These are phyloP conservation scores for Macquaria australasica DNA, from an alignment of 2,113 vertebrate species.

Conservation along the genomic window DNA sequence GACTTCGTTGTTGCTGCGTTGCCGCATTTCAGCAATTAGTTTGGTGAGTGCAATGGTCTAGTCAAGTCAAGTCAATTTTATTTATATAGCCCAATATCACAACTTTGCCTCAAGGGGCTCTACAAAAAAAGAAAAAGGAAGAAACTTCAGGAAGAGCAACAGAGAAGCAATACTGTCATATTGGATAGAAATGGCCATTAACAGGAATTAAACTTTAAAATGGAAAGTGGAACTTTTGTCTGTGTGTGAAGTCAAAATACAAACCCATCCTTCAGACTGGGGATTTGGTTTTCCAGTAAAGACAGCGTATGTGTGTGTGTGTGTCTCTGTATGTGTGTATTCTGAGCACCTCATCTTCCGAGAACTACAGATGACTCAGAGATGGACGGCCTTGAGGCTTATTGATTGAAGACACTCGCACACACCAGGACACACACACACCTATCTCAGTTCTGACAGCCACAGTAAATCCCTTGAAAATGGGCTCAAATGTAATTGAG, in stretches of 20 bases:
- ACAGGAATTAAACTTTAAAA: not conserved
- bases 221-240: not conserved
- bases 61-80: too few species aligned
- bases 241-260: not conserved
- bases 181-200: not conserved
- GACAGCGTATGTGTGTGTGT: not conserved
- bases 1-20: not conserved
- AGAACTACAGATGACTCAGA: constrained; percentile 72
- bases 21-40: not conserved
- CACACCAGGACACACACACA: constrained; percentile 29
- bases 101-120: too few species aligned
- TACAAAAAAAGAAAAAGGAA: too few species aligned
- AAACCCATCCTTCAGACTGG: constrained; percentile 1
- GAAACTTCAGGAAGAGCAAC: too few species aligned
- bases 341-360: constrained; percentile 56
- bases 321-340: constrained; percentile 15
- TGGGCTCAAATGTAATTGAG: constrained; percentile 57
- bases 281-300: constrained; percentile 34
- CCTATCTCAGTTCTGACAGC: constrained; percentile 35
- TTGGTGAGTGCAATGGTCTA: not conserved
- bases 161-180: too few species aligned
- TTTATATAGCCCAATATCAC: too few species aligned
- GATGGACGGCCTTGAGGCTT: constrained; percentile 57
- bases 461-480: constrained; percentile 60
- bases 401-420: constrained; percentile 62